Base-by-base conservation (phyloP, 1,140 invertebrate species). In the Apis dorsata region DNA sequence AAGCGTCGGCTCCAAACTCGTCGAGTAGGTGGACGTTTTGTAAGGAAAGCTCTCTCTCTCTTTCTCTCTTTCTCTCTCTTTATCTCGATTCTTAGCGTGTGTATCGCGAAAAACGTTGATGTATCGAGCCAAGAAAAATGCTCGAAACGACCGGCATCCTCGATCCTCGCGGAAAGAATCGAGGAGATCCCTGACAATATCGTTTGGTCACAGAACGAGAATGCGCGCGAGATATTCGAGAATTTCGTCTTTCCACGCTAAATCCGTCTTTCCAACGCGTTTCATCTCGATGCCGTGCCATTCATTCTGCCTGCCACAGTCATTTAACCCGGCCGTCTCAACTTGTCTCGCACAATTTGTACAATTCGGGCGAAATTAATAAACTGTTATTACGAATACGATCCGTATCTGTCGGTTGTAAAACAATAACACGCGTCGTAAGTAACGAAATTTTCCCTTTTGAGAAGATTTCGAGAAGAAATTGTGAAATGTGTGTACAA, bases 21-120 rank as follows among this genome's bases (percentile, higher is more conserved):
- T 68, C 63, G 79, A 88, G 84, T 86, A 83, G 84, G 84, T 82
- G 86, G 88, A 81, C 74, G 60, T 49, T 55, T 55, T 7, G 55
- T 15, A 55, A 17, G 4, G 55, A 57, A 57, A 57, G 5, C 34
- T 44, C 34, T 44, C 34, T 44, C 34, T 44, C 4, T 44, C 34
- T 44, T 5, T 44, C 34, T 44, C 0, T 7, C 34, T 44, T 1
- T 34, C 34, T 34, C 34, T 44, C 0, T 7, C 34, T 44, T 1
- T 34, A 1, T 34, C 34, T 7, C 34, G 24, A 24, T 24, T 44
- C 5, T 7, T 44, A 0, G 34, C 34, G 34, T 7, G 63, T 57
- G 63, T 57, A 24, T 66, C 72, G 28, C 71, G 65, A 68, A 15
- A 34, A 79, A 76, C 66, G 24, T 0, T 15, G 28, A 15, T 24